Conservation (phyloP, 2,113 vertebrate species). For the Xenopus borealis region DNA sequence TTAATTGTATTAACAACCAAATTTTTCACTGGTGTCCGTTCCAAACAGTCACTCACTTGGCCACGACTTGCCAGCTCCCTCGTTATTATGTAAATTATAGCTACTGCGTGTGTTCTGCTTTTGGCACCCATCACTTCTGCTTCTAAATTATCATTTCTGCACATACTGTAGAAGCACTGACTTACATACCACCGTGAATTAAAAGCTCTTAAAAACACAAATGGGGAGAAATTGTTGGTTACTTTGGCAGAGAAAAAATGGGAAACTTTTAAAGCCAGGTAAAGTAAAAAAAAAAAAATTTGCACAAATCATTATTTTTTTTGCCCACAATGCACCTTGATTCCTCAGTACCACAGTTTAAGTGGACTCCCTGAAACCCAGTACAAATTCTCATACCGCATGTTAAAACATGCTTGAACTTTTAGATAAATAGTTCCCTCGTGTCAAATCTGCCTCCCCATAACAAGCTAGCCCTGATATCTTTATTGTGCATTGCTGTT, state of each 20-base stretch:
- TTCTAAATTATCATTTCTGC: conserved; percentile 17
- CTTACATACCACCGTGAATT: neutral
- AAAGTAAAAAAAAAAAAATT: no score
- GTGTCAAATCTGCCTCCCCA: no score
- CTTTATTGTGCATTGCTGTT: no score
- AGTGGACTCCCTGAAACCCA: no score
- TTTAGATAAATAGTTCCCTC: no score
- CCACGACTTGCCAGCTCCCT: conserved; percentile 63
- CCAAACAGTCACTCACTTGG: conserved; percentile 66
- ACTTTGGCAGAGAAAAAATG: conserved; percentile 29
- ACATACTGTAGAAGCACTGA: neutral
- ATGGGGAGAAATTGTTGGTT: conserved; percentile 1
- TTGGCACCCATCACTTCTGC: conserved; percentile 36
- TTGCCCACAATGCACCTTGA: no score
- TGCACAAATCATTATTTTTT: no score
- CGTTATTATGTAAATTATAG: conserved; percentile 64
- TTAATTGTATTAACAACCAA: conserved; percentile 71
- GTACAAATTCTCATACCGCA: no score
- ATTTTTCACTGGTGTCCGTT: conserved; percentile 67
- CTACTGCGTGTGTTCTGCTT: conserved; percentile 58
- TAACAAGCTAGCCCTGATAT: no score
- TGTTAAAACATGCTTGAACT: no score
- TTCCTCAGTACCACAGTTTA: no score
- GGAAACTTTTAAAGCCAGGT: no score
- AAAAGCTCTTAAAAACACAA: neutral